Base-by-base conservation (phyloP, 2,888 invertebrate genomes). In the Thysanoteuthis rhombus region DNA sequence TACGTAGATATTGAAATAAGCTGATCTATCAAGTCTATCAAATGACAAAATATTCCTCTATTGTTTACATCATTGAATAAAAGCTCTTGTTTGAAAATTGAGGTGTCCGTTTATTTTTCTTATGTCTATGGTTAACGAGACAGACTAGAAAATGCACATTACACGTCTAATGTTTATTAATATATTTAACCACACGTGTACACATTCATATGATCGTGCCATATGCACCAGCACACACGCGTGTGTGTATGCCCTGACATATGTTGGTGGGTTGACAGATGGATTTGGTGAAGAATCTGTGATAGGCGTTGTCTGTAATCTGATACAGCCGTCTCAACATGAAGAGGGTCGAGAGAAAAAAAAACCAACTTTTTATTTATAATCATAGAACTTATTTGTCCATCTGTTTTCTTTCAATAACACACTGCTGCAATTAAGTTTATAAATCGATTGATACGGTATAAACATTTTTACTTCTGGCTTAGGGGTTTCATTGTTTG, bases 251-350 rank as follows among this genome's bases (percentile, higher is more conserved):
- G 25, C 52, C 12, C n/a, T 75, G n/a, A 12, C n/a, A n/a, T 36
- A 75, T 75, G 75, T 16, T 4, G n/a, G 75, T n/a, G 1, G 16
- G 75, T n/a, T 75, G 16, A n/a, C n/a, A 75, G 75, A 75, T 75
- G n/a, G 36, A 36, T 75, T n/a, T 75, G n/a, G n/a, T 5, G 4
- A n/a, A 19, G n/a, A n/a, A 36, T 75, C n/a, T 75, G 75, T 75
- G 75, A 75, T 75, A 75, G 75, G 75, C 75, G n/a, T n/a, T 75
- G 75, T 75, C 75, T n/a, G n/a, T 75, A 75, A 75, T 75, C 75
- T 10, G 36, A 75, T 75, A n/a, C 36, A n/a, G 12, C 0, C 16
- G n/a, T 75, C 75, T 36, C 10, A n/a, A 36, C 4, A n/a, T 36
- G 36, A 12, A 36, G 12, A 12, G 4, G 58, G 32, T 25, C 3